Evolutionary conservation across 2,888 invertebrate species (phyloP), one percentile per base, ranked within the genome.

Genomic region (Itoplectis maculator): DNA sequence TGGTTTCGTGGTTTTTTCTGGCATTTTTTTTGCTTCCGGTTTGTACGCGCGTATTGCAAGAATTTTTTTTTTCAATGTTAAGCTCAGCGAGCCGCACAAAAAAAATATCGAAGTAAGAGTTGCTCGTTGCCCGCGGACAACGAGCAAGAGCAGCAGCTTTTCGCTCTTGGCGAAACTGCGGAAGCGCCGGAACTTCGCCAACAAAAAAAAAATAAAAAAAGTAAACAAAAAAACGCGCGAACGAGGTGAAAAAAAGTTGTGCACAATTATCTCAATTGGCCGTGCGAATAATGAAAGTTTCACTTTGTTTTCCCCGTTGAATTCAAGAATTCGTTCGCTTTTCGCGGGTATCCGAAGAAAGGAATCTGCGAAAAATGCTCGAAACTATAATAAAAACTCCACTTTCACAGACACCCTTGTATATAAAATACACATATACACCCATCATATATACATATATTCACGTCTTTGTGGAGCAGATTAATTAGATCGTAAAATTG

Each of bases 401-500:
- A n/a, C 13, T 20, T 18, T n/a, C n/a, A n/a, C n/a, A 7, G 23
- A 11, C 11, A 65, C 29, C 29, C 5, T 3, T 45, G n/a, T 18
- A 37, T 45, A 18, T 23, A 54, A 54, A 1, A 20, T 23, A 20
- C 6, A 49, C 15, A 49, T 18, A 42, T 40, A 51, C 8, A 51
- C 9, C 18, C 9, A 54, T n/a, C 9, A 20, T 9, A 23, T 37
- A 35, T 42, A 54, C 20, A 6, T 47, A 37, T n/a, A 42, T 35
- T 23, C 9, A 56, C 75, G 11, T 73, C 51, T 18, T 40, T 70
- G 82, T 40, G 47, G n/a, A 23, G 72, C 37, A 47, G 61, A 74
- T 76, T 82, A 82, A 82, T 82, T 79, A 79, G 76, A 79, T 82
- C 79, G 79, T 56, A 68, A 66, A 79, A 76, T 79, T 74, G 56